A percentile compares a stretch with the other conserved stretches of the same genome.
These are phyloP conservation scores for Arctia plantaginis DNA, from an alignment of 2,888 invertebrate genomes.

Conservation along the genomic window DNA sequence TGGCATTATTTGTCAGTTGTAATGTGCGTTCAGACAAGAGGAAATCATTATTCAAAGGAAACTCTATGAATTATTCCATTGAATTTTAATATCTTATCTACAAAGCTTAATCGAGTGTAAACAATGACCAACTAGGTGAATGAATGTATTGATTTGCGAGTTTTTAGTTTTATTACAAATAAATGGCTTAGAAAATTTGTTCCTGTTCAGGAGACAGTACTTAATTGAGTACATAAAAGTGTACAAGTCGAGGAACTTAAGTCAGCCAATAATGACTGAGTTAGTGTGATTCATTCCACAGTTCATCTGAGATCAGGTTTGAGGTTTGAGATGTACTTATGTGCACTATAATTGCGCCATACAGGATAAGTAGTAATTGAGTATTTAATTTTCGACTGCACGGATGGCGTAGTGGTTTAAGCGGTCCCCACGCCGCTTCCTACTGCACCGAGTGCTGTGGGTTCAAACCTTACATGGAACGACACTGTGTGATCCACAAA, in stretches of 20 bases:
- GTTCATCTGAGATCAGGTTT: too few relatives aligned
- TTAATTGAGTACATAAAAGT: neutral
- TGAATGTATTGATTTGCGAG: neutral
- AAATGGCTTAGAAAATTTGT: neutral
- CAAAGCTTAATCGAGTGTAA: constrained; percentile 8
- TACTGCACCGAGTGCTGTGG: too few relatives aligned
- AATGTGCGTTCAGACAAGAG: constrained; percentile 28
- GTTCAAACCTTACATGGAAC: too few relatives aligned
- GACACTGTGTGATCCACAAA: too few relatives aligned
- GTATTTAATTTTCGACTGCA: too few relatives aligned
- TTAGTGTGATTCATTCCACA: too few relatives aligned
- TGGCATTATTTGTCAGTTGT: constrained; percentile 32
- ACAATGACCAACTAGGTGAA: neutral
- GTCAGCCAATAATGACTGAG: too few relatives aligned
- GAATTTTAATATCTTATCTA: constrained; percentile 14
- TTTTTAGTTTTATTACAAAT: neutral
- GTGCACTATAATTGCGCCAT: neutral
- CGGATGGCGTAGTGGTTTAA: too few relatives aligned
- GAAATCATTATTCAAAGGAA: constrained; percentile 39
- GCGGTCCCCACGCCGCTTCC: too few relatives aligned
- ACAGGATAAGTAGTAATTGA: neutral
- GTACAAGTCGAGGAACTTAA: neutral
- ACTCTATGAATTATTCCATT: constrained; percentile 23
- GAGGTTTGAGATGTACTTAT: neutral
- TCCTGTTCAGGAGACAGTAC: neutral